Base-by-base conservation (phyloP, 2,888 invertebrate species). In the Drosophila dives region DNA sequence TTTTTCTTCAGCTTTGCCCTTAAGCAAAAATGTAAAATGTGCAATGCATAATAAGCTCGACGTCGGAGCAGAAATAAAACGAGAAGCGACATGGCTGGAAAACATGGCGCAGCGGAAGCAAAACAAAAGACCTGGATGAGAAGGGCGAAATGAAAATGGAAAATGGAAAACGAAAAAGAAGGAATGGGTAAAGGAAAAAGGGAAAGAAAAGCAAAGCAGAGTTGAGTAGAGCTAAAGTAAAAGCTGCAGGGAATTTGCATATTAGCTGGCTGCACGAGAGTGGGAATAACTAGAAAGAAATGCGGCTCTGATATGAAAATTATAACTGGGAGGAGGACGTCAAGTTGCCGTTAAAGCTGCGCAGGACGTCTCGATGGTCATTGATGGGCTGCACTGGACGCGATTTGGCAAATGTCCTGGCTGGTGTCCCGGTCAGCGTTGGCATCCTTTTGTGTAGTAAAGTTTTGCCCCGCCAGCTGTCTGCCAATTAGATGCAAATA, bases 1-100 rank as follows among this genome's bases (percentile, higher is more conserved):
- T 48, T 71, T 72, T 56, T 63, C 32, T 42, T 55, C 48, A 34
- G 36, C n/a, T 40, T 51, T 17, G 61, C 48, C 65, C 71, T 77
- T 69, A 73, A 79, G 81, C 61, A 79, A 83, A 81, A 87, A 87
- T 85, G 87, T 84, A 79, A 87, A 89, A 89, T 87, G 89, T 87
- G 89, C 87, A 84, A 89, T 89, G 89, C 89, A 86, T 89, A 86
- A 86, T 86, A 86, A 89, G 89, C 87, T 78, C 67, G 56, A 67
- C 70, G 58, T 61, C 60, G 70, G 51, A 51, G 68, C 38, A 42
- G 63, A 64, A 79, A 72, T 62, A 65, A 76, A 66, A 78, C 49
- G 67, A 65, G 56, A 36, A 68, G 64, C 53, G 81, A 75, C 65
- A 73, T 71, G 73, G 75, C 74, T 66, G 10, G 74, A 69, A 81